A percentile compares a stretch with the other conserved stretches of the same genome.
phyloP scores from a whole-genome alignment of 2,113 vertebrate genomes.

The Neogale vison region DNA sequence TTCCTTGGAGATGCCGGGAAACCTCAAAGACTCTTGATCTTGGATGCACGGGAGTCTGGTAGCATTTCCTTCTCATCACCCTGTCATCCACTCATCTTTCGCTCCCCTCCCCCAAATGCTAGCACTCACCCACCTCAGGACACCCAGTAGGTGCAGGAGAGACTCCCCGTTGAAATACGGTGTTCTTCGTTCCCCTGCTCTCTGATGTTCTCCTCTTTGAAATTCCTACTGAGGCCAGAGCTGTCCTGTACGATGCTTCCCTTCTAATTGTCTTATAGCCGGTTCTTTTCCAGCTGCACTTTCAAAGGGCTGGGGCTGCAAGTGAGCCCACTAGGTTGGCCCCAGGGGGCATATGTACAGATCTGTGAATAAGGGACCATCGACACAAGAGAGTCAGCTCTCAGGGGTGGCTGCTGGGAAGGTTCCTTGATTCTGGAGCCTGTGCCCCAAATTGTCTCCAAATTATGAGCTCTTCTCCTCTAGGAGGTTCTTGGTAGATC shows the following conservation, averaged over 20 bases:
- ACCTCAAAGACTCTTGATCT: background rate
- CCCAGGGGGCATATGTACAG: fast-evolving
- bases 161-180: background rate
- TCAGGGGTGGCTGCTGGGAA: background rate
- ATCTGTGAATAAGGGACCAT: background rate
- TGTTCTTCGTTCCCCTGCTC: fast-evolving
- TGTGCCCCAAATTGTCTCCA: background rate
- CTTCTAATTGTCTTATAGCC: background rate
- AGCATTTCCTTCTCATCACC: background rate
- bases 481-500: background rate
- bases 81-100: fast-evolving
- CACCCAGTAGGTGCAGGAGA: fast-evolving
- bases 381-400: fast-evolving
- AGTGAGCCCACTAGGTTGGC: background rate
- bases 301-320: background rate
- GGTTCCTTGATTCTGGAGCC: background rate
- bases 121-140: fast-evolving
- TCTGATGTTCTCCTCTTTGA: no score
- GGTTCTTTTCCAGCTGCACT: background rate
- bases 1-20: background rate
- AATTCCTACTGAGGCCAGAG: background rate
- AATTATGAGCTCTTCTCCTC: background rate
- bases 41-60: fast-evolving
- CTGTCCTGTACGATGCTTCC: background rate
- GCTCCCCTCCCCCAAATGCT: no score